Evolutionary conservation across 2,113 vertebrate genomes (phyloP), one percentile per base, ranked within the genome.

Genomic region (Dendrocopos noguchii): DNA sequence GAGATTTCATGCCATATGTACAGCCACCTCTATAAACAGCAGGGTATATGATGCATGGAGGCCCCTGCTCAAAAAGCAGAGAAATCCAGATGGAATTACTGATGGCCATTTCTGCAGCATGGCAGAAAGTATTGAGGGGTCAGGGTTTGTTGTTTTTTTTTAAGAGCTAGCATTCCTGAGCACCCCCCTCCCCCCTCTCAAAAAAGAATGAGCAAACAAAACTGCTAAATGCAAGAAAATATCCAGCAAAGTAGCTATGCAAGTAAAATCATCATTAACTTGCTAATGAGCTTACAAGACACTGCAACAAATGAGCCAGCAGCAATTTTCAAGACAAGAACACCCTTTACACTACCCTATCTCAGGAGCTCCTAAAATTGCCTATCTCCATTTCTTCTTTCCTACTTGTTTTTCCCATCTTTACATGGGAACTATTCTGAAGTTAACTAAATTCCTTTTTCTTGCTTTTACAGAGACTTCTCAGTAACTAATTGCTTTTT

Each of bases 1-100:
- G 47, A 72, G 83, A 83, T 94, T 91, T 56, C 56, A 31, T 15
- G 53, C 95, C 95, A 96, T 96, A 96, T 94, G 95, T 57, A 91
- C 67, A 92, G 52, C 67, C 55, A 83, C 68, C 63, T 91, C 95
- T 74, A 81, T 57, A 73, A 92, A 94, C 89, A 90, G 91, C 89
- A 93, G 92, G 91, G 70, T 76, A 91, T 59, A 44, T 56, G 80
- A 92, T 76, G 80, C 93, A 90, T 47, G 56, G 86, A 94, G 83
- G 67, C 67, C 92, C 75, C 63, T 80, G 84, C 75, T 88, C 83
- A 91, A 87, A 92, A 80, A 81, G 68, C 79, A 94, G 76, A 92
- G 70, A 93, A 95, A 91, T 78, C 70, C 95, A 94, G 86, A 94
- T 78, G 65, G 87, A 91, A 91, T 81, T 70, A 78, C 76, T 66